Percentiles rank a stretch among this genome's conserved stretches.
These are phyloP conservation scores for Anoplius nigerrimus DNA, from an alignment of 2,888 invertebrate species.

Conservation along the genomic window DNA sequence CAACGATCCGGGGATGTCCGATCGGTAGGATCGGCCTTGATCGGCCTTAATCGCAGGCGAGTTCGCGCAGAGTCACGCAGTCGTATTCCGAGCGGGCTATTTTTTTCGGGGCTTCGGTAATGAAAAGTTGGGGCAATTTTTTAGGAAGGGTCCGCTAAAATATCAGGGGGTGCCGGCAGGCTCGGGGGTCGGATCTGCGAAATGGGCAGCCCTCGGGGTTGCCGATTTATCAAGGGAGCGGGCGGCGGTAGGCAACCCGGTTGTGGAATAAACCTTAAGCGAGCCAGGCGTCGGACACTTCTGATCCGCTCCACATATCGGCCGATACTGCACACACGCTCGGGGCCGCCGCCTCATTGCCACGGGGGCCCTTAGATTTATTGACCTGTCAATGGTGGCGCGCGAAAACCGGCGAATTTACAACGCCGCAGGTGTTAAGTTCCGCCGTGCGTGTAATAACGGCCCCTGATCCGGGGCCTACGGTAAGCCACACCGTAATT, in stretches of 20 bases:
- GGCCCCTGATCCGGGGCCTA: slow-evolving; percentile 57
- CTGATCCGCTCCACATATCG: slow-evolving; percentile 59
- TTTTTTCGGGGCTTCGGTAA: too few species aligned
- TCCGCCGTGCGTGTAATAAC: slow-evolving; percentile 63
- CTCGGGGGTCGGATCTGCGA: too few species aligned
- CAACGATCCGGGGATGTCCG: too few species aligned
- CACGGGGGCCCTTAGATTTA: slow-evolving; percentile 66
- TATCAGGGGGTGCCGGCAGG: not conserved
- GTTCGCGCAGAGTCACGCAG: too few species aligned
- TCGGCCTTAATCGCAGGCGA: too few species aligned
- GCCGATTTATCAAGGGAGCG: slow-evolving; percentile 3
- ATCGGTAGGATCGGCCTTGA: too few species aligned
- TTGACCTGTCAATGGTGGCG: slow-evolving; percentile 68
- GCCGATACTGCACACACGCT: slow-evolving; percentile 50
- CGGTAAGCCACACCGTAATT: slow-evolving; percentile 66
- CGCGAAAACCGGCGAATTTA: slow-evolving; percentile 67
- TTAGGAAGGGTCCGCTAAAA: not conserved
- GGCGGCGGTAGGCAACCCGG: slow-evolving; percentile 25
- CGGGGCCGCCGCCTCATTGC: slow-evolving; percentile 64
- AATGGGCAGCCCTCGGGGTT: too few species aligned
- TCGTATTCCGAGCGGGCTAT: too few species aligned
- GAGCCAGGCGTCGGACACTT: slow-evolving; percentile 46
- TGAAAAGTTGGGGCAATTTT: not conserved
- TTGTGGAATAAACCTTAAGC: slow-evolving; percentile 51
- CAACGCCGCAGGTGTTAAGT: slow-evolving; percentile 71